Percentiles rank a stretch among this genome's conserved stretches.
Evolutionary conservation across 2,888 invertebrate genomes (phyloP).

Genomic region (Dendrolimus pini): DNA sequence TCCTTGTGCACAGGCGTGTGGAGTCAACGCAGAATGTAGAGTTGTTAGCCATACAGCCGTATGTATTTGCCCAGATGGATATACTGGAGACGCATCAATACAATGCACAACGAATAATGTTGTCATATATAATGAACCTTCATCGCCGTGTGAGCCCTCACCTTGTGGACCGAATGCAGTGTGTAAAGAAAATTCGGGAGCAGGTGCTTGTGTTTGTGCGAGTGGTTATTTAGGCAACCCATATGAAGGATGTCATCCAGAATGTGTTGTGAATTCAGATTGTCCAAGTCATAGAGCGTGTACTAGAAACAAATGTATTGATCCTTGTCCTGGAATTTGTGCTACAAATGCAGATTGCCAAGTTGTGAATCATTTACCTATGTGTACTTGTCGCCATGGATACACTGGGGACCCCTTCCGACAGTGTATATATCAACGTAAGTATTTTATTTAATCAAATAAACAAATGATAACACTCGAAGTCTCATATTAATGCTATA

Average conservation of each 20-base stretch:
- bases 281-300: constrained; percentile 84
- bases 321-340: constrained; percentile 88
- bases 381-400: constrained; percentile 80
- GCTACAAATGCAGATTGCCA: constrained; percentile 85
- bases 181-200: constrained; percentile 75
- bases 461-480: not conserved
- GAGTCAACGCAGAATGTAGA: constrained; percentile 83
- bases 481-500: not conserved
- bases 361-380: constrained; percentile 83
- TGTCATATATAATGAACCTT: constrained; percentile 27
- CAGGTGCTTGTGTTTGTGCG: constrained; percentile 82
- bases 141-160: constrained; percentile 78
- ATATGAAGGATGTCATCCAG: constrained; percentile 86
- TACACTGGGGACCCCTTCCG: constrained; percentile 86
- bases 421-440: constrained; percentile 67
- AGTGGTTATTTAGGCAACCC: constrained; percentile 86
- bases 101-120: constrained; percentile 67
- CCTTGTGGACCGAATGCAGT: constrained; percentile 80
- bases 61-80: constrained; percentile 82
- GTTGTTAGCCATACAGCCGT: constrained; percentile 85
- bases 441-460: constrained; percentile 15
- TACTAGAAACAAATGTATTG: constrained; percentile 82
- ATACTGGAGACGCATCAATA: constrained; percentile 84
- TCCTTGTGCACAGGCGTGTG: constrained; percentile 85
- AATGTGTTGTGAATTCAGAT: constrained; percentile 84